Percentiles rank a stretch among this genome's conserved stretches.
Evolutionary conservation across 2,113 vertebrate genomes (phyloP).

Genomic region (Neotoma lepida): DNA sequence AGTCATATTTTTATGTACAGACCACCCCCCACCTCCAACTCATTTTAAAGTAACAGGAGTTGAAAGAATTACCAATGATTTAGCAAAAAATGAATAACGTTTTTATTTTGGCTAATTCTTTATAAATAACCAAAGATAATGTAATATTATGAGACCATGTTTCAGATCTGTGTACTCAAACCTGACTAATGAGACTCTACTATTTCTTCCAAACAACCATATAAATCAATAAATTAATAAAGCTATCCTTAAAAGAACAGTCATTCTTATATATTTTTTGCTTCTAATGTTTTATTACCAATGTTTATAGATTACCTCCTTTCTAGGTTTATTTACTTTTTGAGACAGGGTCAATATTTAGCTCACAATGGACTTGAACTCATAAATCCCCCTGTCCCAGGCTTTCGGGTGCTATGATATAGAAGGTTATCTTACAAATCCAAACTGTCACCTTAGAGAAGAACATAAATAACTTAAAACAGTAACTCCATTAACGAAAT

Average conservation of each 20-base stretch:
- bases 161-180: constrained; percentile 37
- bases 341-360: neutral
- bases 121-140: constrained; percentile 41
- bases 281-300: constrained; percentile 45
- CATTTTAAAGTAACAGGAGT: constrained; percentile 8
- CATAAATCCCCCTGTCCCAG: neutral
- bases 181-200: neutral
- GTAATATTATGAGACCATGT: neutral
- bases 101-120: constrained; percentile 14
- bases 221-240: constrained; percentile 28
- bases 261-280: neutral
- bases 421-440: constrained; percentile 39
- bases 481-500: neutral
- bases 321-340: neutral
- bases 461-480: neutral
- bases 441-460: neutral
- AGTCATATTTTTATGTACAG: neutral
- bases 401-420: neutral
- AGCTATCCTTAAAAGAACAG: constrained; percentile 30
- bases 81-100: neutral
- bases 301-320: neutral
- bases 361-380: neutral
- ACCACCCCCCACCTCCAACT: neutral
- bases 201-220: constrained; percentile 7
- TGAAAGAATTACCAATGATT: constrained; percentile 2